Conservation (phyloP, 1,140 invertebrate species). For the Drosophila aff. region DNA sequence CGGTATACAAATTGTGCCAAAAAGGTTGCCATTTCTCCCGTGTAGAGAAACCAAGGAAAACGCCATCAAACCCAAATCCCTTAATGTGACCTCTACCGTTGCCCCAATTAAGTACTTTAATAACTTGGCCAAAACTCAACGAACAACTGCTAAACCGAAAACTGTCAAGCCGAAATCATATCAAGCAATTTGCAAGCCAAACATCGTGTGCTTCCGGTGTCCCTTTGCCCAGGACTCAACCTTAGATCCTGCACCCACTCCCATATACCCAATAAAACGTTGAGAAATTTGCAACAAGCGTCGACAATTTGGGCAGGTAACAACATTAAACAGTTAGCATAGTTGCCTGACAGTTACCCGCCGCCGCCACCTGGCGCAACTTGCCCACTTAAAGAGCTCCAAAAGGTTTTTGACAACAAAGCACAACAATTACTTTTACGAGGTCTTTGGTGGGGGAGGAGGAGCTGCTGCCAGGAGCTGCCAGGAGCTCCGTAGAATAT, state of each 20-base stretch:
- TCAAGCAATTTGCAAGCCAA: conserved; percentile 69
- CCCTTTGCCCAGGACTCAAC: not conserved
- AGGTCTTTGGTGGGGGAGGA: conserved; percentile 27
- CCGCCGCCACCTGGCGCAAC: conserved; percentile 35
- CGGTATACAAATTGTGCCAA: not conserved
- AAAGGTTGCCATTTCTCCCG: not conserved
- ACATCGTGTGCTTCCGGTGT: conserved; percentile 38
- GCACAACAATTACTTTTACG: conserved; percentile 84
- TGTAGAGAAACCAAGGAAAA: not conserved
- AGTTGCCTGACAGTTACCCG: conserved; percentile 70
- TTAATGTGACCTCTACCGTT: conserved; percentile 21
- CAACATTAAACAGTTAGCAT: conserved; percentile 82
- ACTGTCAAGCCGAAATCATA: conserved; percentile 50
- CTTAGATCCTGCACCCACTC: not conserved
- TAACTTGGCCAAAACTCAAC: conserved; percentile 44
- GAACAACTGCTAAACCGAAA: conserved; percentile 52
- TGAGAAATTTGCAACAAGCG: conserved; percentile 79
- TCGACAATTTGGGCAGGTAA: conserved; percentile 80
- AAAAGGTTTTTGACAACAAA: conserved; percentile 77
- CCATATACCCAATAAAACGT: conserved; percentile 65
- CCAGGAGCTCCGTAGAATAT: conserved; percentile 18
- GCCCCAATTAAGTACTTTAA: conserved; percentile 49
- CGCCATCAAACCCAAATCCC: conserved; percentile 1
- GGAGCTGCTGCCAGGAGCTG: not conserved
- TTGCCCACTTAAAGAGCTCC: conserved; percentile 71